These are phyloP conservation scores for Trachelipus rathkii DNA, from an alignment of 1,140 invertebrate genomes.

Conservation along the genomic window DNA sequence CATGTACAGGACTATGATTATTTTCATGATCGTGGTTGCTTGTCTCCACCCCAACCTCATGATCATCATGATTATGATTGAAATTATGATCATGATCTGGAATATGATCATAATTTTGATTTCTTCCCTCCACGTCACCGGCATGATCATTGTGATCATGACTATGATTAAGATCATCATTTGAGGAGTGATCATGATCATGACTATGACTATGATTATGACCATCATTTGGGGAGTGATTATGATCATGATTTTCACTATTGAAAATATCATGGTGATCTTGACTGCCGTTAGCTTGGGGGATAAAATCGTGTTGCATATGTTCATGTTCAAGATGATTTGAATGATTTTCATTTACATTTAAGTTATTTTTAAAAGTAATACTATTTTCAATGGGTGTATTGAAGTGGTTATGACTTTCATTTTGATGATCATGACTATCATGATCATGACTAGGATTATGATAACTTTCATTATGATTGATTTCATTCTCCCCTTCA, in stretches of 20 bases:
- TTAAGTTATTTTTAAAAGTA: too few relatives aligned
- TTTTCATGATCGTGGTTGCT: conserved; percentile 21
- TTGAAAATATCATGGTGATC: too few relatives aligned
- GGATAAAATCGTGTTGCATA: too few relatives aligned
- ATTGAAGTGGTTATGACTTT: background rate
- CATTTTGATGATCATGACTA: conserved; percentile 18
- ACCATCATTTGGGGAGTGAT: background rate
- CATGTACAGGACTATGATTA: background rate
- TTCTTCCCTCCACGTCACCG: background rate
- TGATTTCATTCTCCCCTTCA: conserved; percentile 11
- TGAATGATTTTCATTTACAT: too few relatives aligned
- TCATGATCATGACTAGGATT: conserved; percentile 46
- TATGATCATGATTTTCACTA: background rate
- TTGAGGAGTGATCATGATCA: background rate
- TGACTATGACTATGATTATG: conserved; percentile 9
- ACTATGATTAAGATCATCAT: conserved; percentile 16
- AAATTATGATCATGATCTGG: conserved; percentile 4
- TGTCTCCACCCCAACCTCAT: background rate
- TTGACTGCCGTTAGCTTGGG: too few relatives aligned
- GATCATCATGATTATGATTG: background rate
- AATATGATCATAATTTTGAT: background rate
- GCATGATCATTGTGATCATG: conserved; percentile 16
- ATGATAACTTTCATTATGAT: conserved; percentile 24
- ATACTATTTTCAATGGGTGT: too few relatives aligned
- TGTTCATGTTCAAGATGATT: too few relatives aligned